Percentiles rank a stretch among this genome's conserved stretches.
These are phyloP conservation scores for Larimichthys crocea DNA, from an alignment of 2,113 vertebrate genomes.

Conservation along the genomic window DNA sequence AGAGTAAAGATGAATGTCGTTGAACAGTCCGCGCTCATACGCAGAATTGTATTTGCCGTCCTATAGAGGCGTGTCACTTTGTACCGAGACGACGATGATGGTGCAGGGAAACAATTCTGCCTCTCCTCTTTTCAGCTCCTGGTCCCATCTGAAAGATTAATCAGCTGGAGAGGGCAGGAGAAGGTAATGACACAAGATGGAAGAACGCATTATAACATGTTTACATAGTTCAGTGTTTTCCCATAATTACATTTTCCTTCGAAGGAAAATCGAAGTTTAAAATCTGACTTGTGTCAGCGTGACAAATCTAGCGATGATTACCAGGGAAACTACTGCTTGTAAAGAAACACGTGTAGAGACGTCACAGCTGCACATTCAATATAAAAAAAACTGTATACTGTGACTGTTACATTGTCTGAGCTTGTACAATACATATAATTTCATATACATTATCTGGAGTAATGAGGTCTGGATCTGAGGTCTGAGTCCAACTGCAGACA, in stretches of 20 bases:
- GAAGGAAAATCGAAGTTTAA: neutral
- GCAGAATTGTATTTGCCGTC: slow-evolving; percentile 64
- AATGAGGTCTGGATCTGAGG: neutral
- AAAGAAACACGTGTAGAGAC: neutral
- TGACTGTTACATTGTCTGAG: neutral
- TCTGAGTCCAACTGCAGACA: no score
- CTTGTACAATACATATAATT: neutral
- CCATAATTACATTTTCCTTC: neutral
- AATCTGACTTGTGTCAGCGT: neutral
- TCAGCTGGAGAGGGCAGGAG: slow-evolving; percentile 56
- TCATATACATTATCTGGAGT: slow-evolving; percentile 1
- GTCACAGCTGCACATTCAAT: neutral
- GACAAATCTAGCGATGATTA: neutral
- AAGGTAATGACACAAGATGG: neutral
- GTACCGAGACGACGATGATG: slow-evolving; percentile 22
- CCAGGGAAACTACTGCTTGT: neutral
- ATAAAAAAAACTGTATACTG: neutral
- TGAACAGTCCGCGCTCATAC: slow-evolving; percentile 36
- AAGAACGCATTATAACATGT: neutral
- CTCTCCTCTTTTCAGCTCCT: slow-evolving; percentile 28
- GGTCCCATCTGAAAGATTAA: slow-evolving; percentile 45
- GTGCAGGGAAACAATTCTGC: slow-evolving; percentile 37
- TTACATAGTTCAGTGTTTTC: neutral
- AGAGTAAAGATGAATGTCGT: slow-evolving; percentile 49
- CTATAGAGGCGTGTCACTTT: slow-evolving; percentile 35